phyloP scores from a whole-genome alignment of 2,797 vertebrate species.

The Crenuchus spilurus region DNA sequence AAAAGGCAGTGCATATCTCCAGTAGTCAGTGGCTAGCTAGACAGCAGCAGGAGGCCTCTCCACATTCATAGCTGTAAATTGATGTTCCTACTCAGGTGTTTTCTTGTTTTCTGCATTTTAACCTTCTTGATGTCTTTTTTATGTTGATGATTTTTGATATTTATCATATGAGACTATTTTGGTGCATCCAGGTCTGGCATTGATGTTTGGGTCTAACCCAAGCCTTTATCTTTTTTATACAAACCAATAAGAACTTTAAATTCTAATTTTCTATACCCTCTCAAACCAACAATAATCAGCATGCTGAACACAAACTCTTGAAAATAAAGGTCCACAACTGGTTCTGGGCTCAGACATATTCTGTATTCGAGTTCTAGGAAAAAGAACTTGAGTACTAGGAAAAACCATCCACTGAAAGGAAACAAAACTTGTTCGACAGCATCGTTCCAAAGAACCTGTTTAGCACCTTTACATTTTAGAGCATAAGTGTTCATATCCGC shows the following conservation, averaged over 20 bases:
- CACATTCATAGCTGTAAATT: conserved; percentile 80
- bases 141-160: conserved; percentile 63
- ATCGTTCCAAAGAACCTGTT: background rate
- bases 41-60: conserved; percentile 66
- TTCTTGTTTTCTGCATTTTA: conserved; percentile 29
- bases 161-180: conserved; percentile 44
- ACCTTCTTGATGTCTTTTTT: conserved; percentile 49
- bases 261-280: background rate
- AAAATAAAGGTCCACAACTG: background rate
- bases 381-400: background rate
- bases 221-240: conserved; percentile 27
- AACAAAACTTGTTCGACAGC: background rate
- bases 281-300: background rate
- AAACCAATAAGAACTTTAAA: conserved; percentile 45
- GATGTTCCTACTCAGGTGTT: conserved; percentile 52
- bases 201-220: conserved; percentile 54
- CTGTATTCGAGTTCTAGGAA: no score
- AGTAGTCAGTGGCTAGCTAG: conserved; percentile 66
- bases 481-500: background rate
- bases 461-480: background rate
- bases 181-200: conserved; percentile 75
- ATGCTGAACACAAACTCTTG: background rate
- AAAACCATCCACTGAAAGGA: background rate
- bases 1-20: conserved; percentile 68
- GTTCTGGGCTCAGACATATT: background rate